These are phyloP conservation scores for Perdita meconis DNA, from an alignment of 2,888 invertebrate genomes.

Conservation along the genomic window DNA sequence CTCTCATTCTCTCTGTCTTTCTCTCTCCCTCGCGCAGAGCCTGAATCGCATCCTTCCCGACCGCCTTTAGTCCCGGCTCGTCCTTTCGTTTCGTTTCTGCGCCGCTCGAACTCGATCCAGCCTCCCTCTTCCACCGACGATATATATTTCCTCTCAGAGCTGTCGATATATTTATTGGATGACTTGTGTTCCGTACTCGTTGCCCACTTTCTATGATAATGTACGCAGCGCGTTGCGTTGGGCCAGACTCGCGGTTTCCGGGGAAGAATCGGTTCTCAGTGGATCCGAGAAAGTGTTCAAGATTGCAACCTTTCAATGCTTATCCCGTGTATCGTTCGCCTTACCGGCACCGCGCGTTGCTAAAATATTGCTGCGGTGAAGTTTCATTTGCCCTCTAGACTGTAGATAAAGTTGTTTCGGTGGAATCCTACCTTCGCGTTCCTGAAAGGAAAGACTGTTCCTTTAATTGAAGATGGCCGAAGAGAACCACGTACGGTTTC, in stretches of 20 bases:
- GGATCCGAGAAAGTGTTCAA: constrained; percentile 17
- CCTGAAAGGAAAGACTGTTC: too few relatives aligned
- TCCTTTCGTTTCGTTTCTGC: constrained; percentile 16
- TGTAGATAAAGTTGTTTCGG: too few relatives aligned
- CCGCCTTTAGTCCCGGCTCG: constrained; percentile 13
- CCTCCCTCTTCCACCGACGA: constrained; percentile 29
- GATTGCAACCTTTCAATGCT: background rate
- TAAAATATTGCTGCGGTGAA: too few relatives aligned
- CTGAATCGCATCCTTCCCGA: constrained; percentile 41
- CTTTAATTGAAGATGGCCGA: too few relatives aligned
- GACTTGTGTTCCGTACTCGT: constrained; percentile 16
- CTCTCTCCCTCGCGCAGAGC: constrained; percentile 1
- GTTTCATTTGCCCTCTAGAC: too few relatives aligned
- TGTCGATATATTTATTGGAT: constrained; percentile 48
- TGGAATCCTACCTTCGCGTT: too few relatives aligned
- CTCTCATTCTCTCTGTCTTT: constrained; percentile 33
- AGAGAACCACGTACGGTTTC: too few relatives aligned
- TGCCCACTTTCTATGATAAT: constrained; percentile 49
- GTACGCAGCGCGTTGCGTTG: constrained; percentile 6
- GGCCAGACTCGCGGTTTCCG: constrained; percentile 29
- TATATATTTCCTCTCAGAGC: constrained; percentile 32
- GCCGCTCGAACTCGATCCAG: constrained; percentile 14
- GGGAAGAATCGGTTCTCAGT: background rate
- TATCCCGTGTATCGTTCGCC: too few relatives aligned
- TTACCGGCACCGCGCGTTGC: too few relatives aligned